These are phyloP conservation scores for Polydrusus cervinus DNA, from an alignment of 2,888 invertebrate species.

Conservation along the genomic window DNA sequence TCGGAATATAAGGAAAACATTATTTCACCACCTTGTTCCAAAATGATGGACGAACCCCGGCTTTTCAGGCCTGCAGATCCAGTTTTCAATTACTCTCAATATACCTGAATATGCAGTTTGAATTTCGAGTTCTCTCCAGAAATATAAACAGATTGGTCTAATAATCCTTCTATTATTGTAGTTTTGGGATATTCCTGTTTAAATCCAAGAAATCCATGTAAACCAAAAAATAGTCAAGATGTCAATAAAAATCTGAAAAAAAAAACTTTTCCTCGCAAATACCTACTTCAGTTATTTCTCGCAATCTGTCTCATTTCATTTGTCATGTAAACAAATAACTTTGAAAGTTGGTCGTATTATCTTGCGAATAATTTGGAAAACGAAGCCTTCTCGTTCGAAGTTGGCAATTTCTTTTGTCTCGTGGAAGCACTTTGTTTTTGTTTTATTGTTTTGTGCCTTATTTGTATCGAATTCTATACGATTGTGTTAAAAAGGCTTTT, in stretches of 20 bases:
- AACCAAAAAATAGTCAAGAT: neutral
- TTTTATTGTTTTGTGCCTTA: constrained; percentile 20
- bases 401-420: constrained; percentile 29
- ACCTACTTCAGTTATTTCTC: neutral
- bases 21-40: too few species aligned
- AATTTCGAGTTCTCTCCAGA: too few species aligned
- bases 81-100: too few species aligned
- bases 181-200: too few species aligned
- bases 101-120: too few species aligned
- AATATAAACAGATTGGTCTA: too few species aligned
- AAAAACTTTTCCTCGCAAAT: neutral
- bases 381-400: constrained; percentile 9
- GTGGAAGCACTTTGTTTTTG: constrained; percentile 18
- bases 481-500: constrained; percentile 6
- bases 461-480: constrained; percentile 25
- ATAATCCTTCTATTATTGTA: too few species aligned
- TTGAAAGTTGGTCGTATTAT: constrained; percentile 28
- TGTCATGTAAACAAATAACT: constrained; percentile 33
- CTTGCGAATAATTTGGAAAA: constrained; percentile 32
- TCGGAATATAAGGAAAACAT: too few species aligned
- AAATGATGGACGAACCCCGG: too few species aligned
- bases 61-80: too few species aligned
- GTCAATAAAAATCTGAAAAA: neutral
- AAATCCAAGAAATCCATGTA: too few species aligned
- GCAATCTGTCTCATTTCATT: constrained; percentile 14